A percentile compares a stretch with the other conserved stretches of the same genome.
Evolutionary conservation across 2,113 vertebrate genomes (phyloP).

Genomic region (Semnornis frantzii): DNA sequence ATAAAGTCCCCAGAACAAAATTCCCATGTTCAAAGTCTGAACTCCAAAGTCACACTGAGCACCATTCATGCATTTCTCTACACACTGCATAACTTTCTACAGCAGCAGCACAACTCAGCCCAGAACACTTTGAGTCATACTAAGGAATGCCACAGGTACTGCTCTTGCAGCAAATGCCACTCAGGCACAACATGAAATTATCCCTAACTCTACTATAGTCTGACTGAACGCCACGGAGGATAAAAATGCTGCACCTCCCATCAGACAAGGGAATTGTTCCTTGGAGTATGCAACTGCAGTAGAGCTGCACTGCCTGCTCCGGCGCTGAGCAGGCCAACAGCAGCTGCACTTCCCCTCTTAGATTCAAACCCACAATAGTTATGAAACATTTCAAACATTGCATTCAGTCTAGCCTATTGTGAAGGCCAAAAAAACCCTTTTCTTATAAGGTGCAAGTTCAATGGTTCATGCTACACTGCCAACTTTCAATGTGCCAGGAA

Average conservation of each 20-base stretch:
- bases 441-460: not conserved
- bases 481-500: not conserved
- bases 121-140: not conserved
- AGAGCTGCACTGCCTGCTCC: not conserved
- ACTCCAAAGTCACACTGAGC: not conserved
- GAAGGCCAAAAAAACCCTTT: not conserved
- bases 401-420: not conserved
- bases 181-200: not conserved
- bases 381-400: not conserved
- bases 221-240: not conserved
- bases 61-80: not conserved
- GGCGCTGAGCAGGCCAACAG: not conserved
- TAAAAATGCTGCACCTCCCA: not conserved
- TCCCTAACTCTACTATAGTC: not conserved
- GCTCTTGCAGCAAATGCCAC: not conserved
- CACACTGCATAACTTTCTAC: not conserved
- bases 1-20: not conserved
- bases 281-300: not conserved
- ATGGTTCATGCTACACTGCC: not conserved
- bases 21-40: not conserved
- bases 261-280: not conserved
- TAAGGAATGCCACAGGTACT: not conserved
- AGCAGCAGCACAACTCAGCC: not conserved
- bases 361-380: not conserved
- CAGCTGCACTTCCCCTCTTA: not conserved